phyloP scores from a whole-genome alignment of 2,113 vertebrate species.

The Chunga burmeisteri region DNA sequence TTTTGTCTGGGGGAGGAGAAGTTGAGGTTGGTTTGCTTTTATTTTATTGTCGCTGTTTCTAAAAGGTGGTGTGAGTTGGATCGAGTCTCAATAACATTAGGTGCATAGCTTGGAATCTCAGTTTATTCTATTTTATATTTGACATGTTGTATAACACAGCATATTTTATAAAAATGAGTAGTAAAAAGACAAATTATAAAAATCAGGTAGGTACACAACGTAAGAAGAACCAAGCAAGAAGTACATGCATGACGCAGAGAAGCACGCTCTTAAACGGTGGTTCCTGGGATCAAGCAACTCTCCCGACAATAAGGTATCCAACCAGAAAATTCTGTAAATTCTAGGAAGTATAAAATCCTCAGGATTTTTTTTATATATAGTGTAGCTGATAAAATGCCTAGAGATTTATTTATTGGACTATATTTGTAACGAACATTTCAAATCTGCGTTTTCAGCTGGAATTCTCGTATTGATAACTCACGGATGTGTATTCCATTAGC shows the following conservation, averaged over 20 bases:
- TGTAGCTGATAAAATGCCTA: background rate
- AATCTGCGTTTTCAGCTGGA: background rate
- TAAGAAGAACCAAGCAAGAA: background rate
- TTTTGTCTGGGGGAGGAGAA: background rate
- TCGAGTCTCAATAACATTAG: background rate
- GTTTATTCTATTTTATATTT: background rate
- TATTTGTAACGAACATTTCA: background rate
- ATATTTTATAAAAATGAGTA: background rate
- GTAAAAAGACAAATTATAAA: background rate
- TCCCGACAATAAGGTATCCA: background rate
- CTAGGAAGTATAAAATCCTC: background rate
- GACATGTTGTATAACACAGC: background rate
- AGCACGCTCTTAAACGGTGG: background rate
- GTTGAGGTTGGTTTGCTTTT: background rate
- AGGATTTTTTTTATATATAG: background rate
- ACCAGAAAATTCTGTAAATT: background rate
- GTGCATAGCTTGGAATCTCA: background rate
- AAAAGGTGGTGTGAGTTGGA: rapidly evolving
- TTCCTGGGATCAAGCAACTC: background rate
- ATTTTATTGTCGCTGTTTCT: background rate
- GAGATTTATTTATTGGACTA: background rate
- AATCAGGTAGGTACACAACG: background rate
- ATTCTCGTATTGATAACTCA: background rate
- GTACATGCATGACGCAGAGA: background rate
- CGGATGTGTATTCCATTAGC: background rate